Evolutionary conservation across 2,888 invertebrate genomes (phyloP), one percentile per base, ranked within the genome.

Genomic region (Nemotelus nigrinus): DNA sequence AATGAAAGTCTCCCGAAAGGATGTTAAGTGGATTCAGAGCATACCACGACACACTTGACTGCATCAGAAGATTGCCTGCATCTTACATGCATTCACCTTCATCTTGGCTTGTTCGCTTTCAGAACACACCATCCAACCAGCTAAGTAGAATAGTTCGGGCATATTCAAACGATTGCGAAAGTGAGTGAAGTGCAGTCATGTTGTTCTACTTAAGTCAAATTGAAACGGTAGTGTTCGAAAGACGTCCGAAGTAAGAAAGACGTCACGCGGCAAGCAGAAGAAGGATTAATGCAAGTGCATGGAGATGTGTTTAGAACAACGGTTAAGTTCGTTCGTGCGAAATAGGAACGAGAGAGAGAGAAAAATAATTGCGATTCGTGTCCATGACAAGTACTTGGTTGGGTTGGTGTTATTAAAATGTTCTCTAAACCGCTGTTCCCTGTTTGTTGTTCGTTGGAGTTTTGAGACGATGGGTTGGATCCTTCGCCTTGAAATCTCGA

Each of bases 21-120:
- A 74, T 74, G 74, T 74, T 74, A 60, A 74, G 74, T 74, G 74
- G 63, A 74, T 74, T 74, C 60, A 60, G 74, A 60, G 60, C 74
- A 74, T 63, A 74, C 74, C 50, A 25, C 25, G 63, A 74, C 60
- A 60, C 60, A 74, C 74, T 60, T 72, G 74, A 63, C 60, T 74
- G 60, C 74, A 74, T 63, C 74, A 63, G 63, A 74, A 74, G 74
- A 74, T 60, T 63, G 74, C 60, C 63, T 74, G 48, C 60, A 41
- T 70, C 70, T 53, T 70, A 50, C 70, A 41, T n/a, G 10, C 70
- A 70, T 55, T 8, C 47, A 47, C 47, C 8, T 63, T 7, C 43
- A 63, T 63, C 7, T 63, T 7, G 39, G 25, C 25, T 25, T 25
- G 25, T 25, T 25, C 25, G 25, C 25, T 25, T 25, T 25, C 25